phyloP scores from a whole-genome alignment of 2,888 invertebrate species.

The Drosophila meridionalis region DNA sequence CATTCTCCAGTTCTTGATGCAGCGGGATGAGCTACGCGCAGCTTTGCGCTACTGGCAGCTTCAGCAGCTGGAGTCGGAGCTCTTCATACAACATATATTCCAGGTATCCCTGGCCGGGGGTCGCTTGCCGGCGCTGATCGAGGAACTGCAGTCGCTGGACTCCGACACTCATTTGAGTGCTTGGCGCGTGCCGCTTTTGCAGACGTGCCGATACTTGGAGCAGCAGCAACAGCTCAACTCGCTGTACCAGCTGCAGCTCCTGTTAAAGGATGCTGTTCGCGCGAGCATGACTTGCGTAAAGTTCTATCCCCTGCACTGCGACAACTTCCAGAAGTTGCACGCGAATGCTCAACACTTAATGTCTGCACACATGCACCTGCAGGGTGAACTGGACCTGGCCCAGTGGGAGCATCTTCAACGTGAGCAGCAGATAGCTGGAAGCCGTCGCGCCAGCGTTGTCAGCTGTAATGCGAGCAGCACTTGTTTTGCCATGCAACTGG shows the following conservation, averaged over 20 bases:
- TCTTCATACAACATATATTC: constrained; percentile 90
- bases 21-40: constrained; percentile 89
- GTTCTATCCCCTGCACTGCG: constrained; percentile 89
- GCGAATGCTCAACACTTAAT: constrained; percentile 86
- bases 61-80: constrained; percentile 89
- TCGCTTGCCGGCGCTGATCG: constrained; percentile 87
- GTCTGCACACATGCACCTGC: constrained; percentile 89
- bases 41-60: constrained; percentile 90
- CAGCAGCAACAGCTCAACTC: constrained; percentile 89
- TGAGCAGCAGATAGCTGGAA: constrained; percentile 74
- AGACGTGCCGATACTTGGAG: constrained; percentile 90
- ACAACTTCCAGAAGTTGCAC: constrained; percentile 86
- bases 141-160: constrained; percentile 88
- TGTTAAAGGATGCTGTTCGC: constrained; percentile 90
- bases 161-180: constrained; percentile 88
- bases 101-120: constrained; percentile 89
- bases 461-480: constrained; percentile 39
- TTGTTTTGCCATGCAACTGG: constrained; percentile 89
- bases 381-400: constrained; percentile 87
- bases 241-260: constrained; percentile 90
- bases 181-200: constrained; percentile 90
- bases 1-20: constrained; percentile 91
- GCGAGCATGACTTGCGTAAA: constrained; percentile 92
- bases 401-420: constrained; percentile 86
- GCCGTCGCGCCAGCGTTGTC: constrained; percentile 62